Conservation (phyloP, 2,888 invertebrate genomes). For the Clistopyga incitator region DNA sequence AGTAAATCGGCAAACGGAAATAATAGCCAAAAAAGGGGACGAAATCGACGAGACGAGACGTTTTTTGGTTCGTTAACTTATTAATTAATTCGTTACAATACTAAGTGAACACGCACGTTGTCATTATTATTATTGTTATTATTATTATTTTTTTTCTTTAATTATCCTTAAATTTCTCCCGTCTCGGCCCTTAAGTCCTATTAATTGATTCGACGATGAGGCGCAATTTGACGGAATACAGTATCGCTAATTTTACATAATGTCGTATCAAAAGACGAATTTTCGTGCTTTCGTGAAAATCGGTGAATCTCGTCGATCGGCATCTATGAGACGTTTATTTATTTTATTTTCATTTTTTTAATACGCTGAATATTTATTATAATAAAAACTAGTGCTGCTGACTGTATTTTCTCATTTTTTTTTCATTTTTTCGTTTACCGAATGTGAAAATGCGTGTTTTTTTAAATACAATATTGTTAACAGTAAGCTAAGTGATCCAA, state of each 20-base stretch:
- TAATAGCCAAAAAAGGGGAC: slow-evolving; percentile 12
- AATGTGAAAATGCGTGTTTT: slow-evolving; percentile 43
- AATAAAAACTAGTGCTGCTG: slow-evolving; percentile 68
- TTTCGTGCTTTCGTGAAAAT: slow-evolving; percentile 54
- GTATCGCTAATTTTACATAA: slow-evolving; percentile 37
- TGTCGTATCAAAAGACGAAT: slow-evolving; percentile 75
- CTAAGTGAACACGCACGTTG: slow-evolving; percentile 79
- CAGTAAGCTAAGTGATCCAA: slow-evolving; percentile 71
- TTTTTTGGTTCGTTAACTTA: slow-evolving; percentile 58
- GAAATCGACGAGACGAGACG: slow-evolving; percentile 49
- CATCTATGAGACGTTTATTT: slow-evolving; percentile 28
- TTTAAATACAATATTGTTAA: slow-evolving; percentile 71
- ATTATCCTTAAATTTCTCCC: slow-evolving; percentile 21
- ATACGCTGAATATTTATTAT: slow-evolving; percentile 25
- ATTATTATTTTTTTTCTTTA: slow-evolving; percentile 21
- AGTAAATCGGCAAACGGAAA: not conserved
- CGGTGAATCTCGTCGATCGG: slow-evolving; percentile 31
- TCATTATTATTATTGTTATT: slow-evolving; percentile 55
- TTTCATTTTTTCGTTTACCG: not conserved
- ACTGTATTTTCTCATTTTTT: not conserved
- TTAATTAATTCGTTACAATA: slow-evolving; percentile 71
- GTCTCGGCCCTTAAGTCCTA: slow-evolving; percentile 49
- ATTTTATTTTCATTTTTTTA: not conserved
- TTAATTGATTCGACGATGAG: slow-evolving; percentile 72
- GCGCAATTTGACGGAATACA: slow-evolving; percentile 42